Evolutionary conservation across 2,888 invertebrate genomes (phyloP).

Genomic region (Enoplolaimus lenunculus): DNA sequence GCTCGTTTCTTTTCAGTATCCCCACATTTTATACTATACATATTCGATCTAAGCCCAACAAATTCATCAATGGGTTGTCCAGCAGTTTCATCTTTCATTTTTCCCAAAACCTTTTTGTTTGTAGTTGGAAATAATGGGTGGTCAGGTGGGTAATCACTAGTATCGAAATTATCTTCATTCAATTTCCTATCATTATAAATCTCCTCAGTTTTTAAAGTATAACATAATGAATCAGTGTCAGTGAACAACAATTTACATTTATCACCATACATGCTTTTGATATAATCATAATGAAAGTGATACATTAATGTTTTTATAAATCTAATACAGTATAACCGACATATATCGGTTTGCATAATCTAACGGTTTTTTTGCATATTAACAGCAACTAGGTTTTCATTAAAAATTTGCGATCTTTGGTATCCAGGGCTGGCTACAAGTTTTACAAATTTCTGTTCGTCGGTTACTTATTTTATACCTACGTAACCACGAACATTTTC

Average conservation of each 20-base stretch:
- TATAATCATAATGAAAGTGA: neutral
- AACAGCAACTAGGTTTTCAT: neutral
- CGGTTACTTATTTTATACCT: too few species aligned
- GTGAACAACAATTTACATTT: neutral
- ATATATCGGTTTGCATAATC: neutral
- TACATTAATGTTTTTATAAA: neutral
- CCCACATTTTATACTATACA: too few species aligned
- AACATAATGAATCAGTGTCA: neutral
- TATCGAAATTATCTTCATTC: too few species aligned
- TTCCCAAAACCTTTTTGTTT: too few species aligned
- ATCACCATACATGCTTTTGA: neutral
- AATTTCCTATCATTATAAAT: neutral
- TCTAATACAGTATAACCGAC: neutral
- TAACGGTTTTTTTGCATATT: neutral
- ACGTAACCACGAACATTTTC: neutral
- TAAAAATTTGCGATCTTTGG: neutral
- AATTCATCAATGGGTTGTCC: too few species aligned
- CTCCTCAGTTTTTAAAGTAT: neutral
- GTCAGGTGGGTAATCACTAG: too few species aligned
- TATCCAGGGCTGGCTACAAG: neutral
- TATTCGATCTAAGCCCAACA: too few species aligned
- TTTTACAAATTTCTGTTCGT: neutral
- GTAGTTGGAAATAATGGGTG: too few species aligned
- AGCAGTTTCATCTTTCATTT: too few species aligned
- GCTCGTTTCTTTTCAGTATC: too few species aligned